These are phyloP conservation scores for Casuarius casuarius DNA, from an alignment of 2,113 vertebrate species.

Conservation along the genomic window DNA sequence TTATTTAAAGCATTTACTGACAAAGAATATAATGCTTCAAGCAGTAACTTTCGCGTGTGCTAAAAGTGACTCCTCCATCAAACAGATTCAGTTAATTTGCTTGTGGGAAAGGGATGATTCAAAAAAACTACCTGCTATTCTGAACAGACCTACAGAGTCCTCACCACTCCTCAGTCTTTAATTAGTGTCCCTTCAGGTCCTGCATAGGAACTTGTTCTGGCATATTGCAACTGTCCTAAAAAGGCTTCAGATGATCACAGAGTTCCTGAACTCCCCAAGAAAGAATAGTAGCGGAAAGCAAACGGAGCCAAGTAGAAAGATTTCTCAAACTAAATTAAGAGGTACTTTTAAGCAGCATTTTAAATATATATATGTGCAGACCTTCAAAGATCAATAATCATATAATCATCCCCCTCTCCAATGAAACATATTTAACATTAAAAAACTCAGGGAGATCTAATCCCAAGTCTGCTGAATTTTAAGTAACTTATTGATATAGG, in stretches of 20 bases:
- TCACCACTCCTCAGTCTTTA: not conserved
- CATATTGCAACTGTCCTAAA: not conserved
- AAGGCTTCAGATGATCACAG: not conserved
- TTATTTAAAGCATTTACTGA: not conserved
- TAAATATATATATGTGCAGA: not conserved
- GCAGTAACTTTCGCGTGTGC: not conserved
- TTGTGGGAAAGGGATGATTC: not conserved
- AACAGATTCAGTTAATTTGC: not conserved
- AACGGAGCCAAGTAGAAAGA: not conserved
- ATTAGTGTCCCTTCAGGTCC: not conserved
- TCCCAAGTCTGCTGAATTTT: not conserved
- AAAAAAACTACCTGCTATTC: not conserved
- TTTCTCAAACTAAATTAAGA: slow-evolving; percentile 27
- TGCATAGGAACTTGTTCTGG: too few species aligned
- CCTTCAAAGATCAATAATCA: not conserved
- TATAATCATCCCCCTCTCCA: not conserved
- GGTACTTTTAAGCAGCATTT: not conserved
- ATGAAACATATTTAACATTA: not conserved
- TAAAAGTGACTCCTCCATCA: not conserved
- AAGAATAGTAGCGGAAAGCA: not conserved
- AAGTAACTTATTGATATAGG: not conserved
- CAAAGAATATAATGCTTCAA: not conserved
- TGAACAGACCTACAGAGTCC: not conserved
- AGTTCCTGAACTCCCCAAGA: not conserved
- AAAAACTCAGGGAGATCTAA: not conserved